Percentiles rank a stretch among this genome's conserved stretches.
Conservation (phyloP, 2,797 vertebrate species). For the Ataeniobius toweri region DNA sequence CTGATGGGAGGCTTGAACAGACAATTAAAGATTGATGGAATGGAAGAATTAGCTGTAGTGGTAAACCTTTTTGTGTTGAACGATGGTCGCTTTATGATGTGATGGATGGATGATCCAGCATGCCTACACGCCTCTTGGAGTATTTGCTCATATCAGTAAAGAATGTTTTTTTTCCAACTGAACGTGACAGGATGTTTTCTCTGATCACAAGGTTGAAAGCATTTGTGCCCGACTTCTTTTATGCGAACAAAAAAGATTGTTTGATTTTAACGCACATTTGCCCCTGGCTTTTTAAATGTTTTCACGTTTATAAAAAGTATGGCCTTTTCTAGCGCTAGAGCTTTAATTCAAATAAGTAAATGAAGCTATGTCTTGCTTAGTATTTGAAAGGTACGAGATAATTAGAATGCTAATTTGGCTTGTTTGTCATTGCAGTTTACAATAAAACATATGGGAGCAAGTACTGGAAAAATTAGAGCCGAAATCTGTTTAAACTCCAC, state of each 20-base stretch:
- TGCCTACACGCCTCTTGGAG: not conserved
- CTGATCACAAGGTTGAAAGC: not conserved
- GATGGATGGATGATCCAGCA: not conserved
- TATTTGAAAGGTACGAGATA: too few relatives aligned
- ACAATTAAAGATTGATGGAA: not conserved
- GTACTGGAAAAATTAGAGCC: too few relatives aligned
- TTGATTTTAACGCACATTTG: not conserved
- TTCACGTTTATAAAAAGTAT: not conserved
- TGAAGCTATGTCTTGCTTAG: not conserved
- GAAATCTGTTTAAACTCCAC: not conserved
- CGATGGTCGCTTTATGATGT: not conserved
- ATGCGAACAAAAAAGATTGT: not conserved
- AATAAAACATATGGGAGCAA: not conserved
- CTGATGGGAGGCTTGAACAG: not conserved
- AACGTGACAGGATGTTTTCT: not conserved
- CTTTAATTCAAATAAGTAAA: not conserved
- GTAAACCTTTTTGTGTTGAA: constrained; percentile 2
- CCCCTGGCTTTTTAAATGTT: not conserved
- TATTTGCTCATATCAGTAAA: not conserved
- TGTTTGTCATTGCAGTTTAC: not conserved
- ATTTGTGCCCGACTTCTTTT: not conserved
- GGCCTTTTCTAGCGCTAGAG: not conserved
- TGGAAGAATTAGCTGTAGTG: not conserved
- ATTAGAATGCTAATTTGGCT: not conserved
- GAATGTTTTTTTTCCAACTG: not conserved